Base-by-base conservation (phyloP, 2,888 invertebrate genomes). In the Emmelina monodactyla region DNA sequence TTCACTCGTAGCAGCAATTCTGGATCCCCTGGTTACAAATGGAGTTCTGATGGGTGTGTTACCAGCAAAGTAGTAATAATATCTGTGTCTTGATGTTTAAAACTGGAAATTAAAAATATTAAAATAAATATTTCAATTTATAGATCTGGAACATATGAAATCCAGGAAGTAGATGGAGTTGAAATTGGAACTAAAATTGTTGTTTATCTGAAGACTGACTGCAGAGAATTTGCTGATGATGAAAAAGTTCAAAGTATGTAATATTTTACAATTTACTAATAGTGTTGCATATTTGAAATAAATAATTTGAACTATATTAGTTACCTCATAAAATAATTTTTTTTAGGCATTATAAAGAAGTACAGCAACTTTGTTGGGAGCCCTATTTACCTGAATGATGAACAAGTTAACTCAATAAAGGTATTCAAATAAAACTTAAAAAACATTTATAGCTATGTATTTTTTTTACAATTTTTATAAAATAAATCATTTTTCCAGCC, bases 291-390 rank as follows among this genome's bases (percentile, higher is more conserved):
- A 6, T 19, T 19, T 5, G 19, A 5, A 9, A 19, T 19, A 19
- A 6, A 6, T 19, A 19, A 5, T n/a, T n/a, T n/a, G n/a, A n/a
- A n/a, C n/a, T n/a, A n/a, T n/a, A n/a, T n/a, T n/a, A n/a, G n/a
- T n/a, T n/a, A n/a, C n/a, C n/a, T n/a, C n/a, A n/a, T n/a, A n/a
- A n/a, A n/a, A n/a, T n/a, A n/a, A n/a, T 40, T 41, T 45, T 45
- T 82, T 76, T 34, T 73, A 89, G 91, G 82, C 45, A 88, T 97
- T 29, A 91, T 97, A 13, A 90, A 92, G 58, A 97, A 97, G 62
- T 98, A 98, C 78, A 97, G 97, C 64, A 97, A 97, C 68, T 98
- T 98, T 64, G 94, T 99, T 29, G 93, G 95, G 19, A 92, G 92
- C 50, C 93, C 97, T 1, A 94, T 99, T 53, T 89, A 85, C 50